Evolutionary conservation across 2,888 invertebrate species (phyloP).

Genomic region (Drosophila basisetae): DNA sequence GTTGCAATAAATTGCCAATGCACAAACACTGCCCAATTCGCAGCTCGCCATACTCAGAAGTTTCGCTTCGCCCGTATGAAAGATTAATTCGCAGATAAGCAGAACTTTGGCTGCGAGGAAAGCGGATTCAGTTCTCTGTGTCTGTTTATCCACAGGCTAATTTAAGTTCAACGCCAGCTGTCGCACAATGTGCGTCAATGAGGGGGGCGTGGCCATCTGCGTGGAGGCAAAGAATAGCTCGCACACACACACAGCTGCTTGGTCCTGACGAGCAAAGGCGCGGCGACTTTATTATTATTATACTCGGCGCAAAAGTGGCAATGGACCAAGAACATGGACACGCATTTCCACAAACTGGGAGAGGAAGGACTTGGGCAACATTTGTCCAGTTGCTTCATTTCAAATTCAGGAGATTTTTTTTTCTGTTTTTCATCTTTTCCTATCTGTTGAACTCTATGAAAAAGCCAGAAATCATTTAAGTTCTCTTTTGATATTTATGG

Average conservation of each 20-base stretch:
- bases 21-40: conserved; percentile 25
- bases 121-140: conserved; percentile 59
- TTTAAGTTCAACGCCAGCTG: conserved; percentile 81
- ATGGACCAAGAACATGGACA: conserved; percentile 34
- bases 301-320: conserved; percentile 63
- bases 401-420: conserved; percentile 75
- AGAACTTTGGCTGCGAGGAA: conserved; percentile 66
- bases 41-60: conserved; percentile 34
- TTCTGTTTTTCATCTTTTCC: conserved; percentile 49
- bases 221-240: conserved; percentile 4
- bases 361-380: conserved; percentile 28
- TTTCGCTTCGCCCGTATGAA: conserved; percentile 73
- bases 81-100: conserved; percentile 77
- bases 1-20: conserved; percentile 74
- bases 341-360: neutral
- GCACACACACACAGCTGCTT: conserved; percentile 50
- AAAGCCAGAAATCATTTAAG: conserved; percentile 62
- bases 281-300: conserved; percentile 78
- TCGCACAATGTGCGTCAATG: conserved; percentile 50
- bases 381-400: conserved; percentile 82
- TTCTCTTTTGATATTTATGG: conserved; percentile 41
- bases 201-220: conserved; percentile 33
- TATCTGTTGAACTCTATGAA: conserved; percentile 49
- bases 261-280: conserved; percentile 52
- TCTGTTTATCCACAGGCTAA: conserved; percentile 75